A percentile compares a stretch with the other conserved stretches of the same genome.
phyloP scores from a whole-genome alignment of 2,888 invertebrate genomes.

The Hemistola chrysoprasaria region DNA sequence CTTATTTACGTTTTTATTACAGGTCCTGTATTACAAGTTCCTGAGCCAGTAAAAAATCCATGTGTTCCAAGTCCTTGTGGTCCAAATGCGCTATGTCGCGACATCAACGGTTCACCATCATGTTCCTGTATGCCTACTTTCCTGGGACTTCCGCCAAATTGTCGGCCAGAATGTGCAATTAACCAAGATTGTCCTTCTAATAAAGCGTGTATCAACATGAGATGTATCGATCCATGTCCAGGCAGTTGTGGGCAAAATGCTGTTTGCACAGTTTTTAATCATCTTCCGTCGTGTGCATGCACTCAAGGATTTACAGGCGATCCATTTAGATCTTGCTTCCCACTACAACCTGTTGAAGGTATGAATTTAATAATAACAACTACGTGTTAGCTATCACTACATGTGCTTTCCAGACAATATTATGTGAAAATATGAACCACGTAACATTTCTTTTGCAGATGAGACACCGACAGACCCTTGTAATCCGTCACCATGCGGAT shows the following conservation, averaged over 20 bases:
- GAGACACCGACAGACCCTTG: constrained; percentile 83
- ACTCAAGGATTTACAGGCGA: constrained; percentile 88
- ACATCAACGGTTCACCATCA: constrained; percentile 82
- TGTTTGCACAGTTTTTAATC: constrained; percentile 85
- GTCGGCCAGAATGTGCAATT: constrained; percentile 87
- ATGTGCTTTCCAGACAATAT: too few species aligned
- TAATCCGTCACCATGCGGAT: constrained; percentile 87
- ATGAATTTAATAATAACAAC: constrained; percentile 16
- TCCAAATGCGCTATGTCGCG: constrained; percentile 84
- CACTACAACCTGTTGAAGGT: constrained; percentile 73
- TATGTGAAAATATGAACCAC: too few species aligned
- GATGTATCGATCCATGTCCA: constrained; percentile 88
- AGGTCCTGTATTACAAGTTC: constrained; percentile 44
- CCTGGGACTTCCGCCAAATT: constrained; percentile 87
- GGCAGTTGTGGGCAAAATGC: constrained; percentile 87
- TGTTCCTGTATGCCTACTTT: constrained; percentile 86
- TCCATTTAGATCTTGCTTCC: constrained; percentile 86
- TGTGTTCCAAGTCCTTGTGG: constrained; percentile 88
- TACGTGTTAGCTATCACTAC: neutral
- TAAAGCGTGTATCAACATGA: constrained; percentile 87
- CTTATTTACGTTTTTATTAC: constrained; percentile 20
- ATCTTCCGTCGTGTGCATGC: constrained; percentile 87
- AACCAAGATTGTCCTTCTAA: constrained; percentile 88
- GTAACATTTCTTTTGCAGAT: constrained; percentile 49
- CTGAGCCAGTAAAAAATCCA: constrained; percentile 79